Conservation (phyloP, 2,113 vertebrate genomes). For the human region GRCh38 chr2:3193001-3193500, state of each 20-base stretch:
- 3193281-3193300: background rate
- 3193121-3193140: background rate
- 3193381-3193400: no score
- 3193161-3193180: background rate
- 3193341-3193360: background rate
- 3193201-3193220: rapidly evolving
- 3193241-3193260: rapidly evolving
- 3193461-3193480: rapidly evolving
- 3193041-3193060: background rate
- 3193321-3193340: background rate
- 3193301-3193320: no score
- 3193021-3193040: background rate
- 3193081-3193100: background rate
- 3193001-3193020: rapidly evolving
- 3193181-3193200: background rate
- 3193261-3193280: background rate
- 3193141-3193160: background rate
- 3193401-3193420: background rate
- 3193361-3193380: background rate
- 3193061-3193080: background rate
- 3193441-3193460: background rate
- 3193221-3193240: no score
- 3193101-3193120: background rate
- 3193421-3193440: background rate
- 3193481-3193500: rapidly evolving